A percentile compares a stretch with the other conserved stretches of the same genome.
phyloP scores from a whole-genome alignment of 2,113 vertebrate species.

The Oncorhynchus kisutch region DNA sequence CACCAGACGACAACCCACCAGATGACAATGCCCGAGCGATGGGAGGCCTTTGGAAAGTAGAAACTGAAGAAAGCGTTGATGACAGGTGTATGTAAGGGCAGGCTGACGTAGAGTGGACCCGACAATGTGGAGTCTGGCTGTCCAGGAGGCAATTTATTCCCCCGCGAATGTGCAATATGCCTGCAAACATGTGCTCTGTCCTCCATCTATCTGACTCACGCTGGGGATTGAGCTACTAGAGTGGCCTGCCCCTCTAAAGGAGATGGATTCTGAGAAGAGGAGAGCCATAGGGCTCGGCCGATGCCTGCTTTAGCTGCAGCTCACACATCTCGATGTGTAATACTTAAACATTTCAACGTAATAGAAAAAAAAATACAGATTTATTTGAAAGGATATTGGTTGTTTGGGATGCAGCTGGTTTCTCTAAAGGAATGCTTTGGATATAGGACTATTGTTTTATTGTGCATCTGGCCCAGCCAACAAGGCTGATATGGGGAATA shows the following conservation, averaged over 20 bases:
- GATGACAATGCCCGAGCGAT: constrained; percentile 20
- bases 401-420: background rate
- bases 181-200: constrained; percentile 63
- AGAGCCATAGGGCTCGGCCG: constrained; percentile 41
- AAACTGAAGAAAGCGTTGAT: constrained; percentile 60
- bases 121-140: constrained; percentile 61
- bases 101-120: constrained; percentile 52
- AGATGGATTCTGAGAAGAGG: constrained; percentile 46
- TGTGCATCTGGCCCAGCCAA: background rate
- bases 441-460: background rate
- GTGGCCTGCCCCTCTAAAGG: constrained; percentile 54
- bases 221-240: constrained; percentile 52
- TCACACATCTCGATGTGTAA: background rate
- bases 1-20: constrained; percentile 22
- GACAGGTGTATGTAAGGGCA: constrained; percentile 65
- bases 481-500: too few relatives aligned
- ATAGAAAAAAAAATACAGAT: background rate
- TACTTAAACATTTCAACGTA: background rate
- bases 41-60: constrained; percentile 41
- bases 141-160: constrained; percentile 61
- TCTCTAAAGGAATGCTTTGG: background rate
- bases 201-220: constrained; percentile 60
- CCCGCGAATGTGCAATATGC: constrained; percentile 68
- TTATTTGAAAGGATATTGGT: background rate
- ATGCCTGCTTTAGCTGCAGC: constrained; percentile 6